Evolutionary conservation across 23 tunicate species (phyloP).

Genomic region (Halocynthia roretzi): DNA sequence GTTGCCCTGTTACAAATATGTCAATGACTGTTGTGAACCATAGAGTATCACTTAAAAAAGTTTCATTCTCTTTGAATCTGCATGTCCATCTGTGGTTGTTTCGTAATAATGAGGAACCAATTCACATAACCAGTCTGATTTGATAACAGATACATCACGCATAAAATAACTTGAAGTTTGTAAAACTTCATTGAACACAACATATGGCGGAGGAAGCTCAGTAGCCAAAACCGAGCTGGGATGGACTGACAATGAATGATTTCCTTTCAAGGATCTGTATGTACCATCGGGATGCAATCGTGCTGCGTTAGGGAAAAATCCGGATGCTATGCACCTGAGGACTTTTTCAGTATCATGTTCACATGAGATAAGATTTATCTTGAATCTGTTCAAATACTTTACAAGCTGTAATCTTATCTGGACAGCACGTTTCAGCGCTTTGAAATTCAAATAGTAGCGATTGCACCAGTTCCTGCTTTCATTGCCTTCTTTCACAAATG

Average conservation of each 20-base stretch:
- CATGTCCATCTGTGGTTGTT: conserved; percentile 17
- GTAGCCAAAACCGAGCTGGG: conserved; percentile 69
- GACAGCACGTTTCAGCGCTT: conserved; percentile 49
- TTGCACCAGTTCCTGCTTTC: conserved; percentile 61
- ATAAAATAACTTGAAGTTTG: conserved; percentile 50
- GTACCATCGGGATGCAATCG: conserved; percentile 61
- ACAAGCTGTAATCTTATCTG: conserved; percentile 50
- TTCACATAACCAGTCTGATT: conserved; percentile 85
- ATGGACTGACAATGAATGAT: conserved; percentile 36
- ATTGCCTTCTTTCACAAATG: conserved; percentile 74
- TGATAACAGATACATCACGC: conserved; percentile 60
- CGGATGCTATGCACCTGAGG: conserved; percentile 65
- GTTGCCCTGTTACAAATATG: no score
- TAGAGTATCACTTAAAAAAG: background rate
- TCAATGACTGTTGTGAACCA: no score
- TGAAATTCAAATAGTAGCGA: conserved; percentile 45
- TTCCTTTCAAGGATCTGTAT: conserved; percentile 46
- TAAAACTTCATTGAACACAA: conserved; percentile 51
- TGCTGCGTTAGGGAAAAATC: conserved; percentile 85
- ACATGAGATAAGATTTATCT: conserved; percentile 39
- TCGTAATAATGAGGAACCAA: conserved; percentile 86
- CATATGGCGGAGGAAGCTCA: conserved; percentile 60
- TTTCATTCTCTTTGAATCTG: conserved; percentile 9
- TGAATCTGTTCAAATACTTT: conserved; percentile 49
- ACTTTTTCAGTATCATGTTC: conserved; percentile 38